Evolutionary conservation across 2,113 vertebrate genomes (phyloP), one percentile per base, ranked within the genome.

Genomic region (Sander lucioperca): DNA sequence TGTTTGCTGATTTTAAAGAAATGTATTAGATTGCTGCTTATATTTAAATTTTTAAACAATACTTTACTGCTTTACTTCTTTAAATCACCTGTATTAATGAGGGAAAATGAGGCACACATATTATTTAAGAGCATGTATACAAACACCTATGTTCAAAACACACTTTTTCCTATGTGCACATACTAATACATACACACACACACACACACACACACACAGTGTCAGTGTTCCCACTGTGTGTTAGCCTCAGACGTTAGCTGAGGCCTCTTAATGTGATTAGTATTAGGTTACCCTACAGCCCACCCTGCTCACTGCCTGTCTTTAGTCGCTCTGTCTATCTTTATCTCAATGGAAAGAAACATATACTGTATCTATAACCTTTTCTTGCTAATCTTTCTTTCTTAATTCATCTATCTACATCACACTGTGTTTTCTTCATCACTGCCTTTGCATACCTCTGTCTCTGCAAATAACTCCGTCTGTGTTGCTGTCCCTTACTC

Each of bases 241-340:
- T 76, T 21, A 56, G 50, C 51, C 39, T 13, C 53, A 77, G 36
- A 54, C 8, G 0, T 68, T 13, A 36, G 39, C 21, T n/a, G 70
- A 61, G 53, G 43, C 43, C 30, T 21, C 66, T 7, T 58, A 21
- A 70, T 69, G 73, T 76, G 77, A 63, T 83, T 54, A 68, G 87
- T 54, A 51, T 89, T 71, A 43, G 30, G 82, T 92, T 89, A 85
- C 88, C 12, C 79, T 79, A 30, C 16, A 73, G 76, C 76, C 83
- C 79, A 77, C 61, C 71, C 27, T 63, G 83, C 36, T 69, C 16
- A 27, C 56, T 58, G 27, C 67, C 65, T 79, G 27, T 25, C 80
- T 56, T n/a, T 30, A 69, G 16, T 39, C 12, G 12, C 18, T 33
- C 18, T 33, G 11, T 23, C 47, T 62, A 14, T 48, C 51, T 74